These are phyloP conservation scores for Drosophila fungiperda DNA, from an alignment of 2,888 invertebrate genomes.

Conservation along the genomic window DNA sequence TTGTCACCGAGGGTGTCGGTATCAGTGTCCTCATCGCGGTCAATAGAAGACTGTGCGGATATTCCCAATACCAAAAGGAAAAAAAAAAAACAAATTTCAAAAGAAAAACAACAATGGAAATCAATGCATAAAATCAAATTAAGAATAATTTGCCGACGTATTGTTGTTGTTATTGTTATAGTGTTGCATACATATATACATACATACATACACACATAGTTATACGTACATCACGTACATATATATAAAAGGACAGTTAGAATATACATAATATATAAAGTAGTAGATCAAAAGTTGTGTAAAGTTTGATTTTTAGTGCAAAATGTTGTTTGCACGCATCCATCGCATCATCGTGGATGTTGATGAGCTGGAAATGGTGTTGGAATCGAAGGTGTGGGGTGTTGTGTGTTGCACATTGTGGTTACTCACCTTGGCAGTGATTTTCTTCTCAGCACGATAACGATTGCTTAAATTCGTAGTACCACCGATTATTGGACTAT, in stretches of 20 bases:
- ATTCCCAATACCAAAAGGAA: constrained; percentile 42
- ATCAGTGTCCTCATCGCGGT: constrained; percentile 68
- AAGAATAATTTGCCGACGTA: constrained; percentile 11
- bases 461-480: constrained; percentile 82
- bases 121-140: constrained; percentile 30
- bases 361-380: constrained; percentile 49
- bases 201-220: constrained; percentile 3
- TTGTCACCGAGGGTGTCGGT: constrained; percentile 66
- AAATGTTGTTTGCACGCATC: constrained; percentile 14
- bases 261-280: not conserved
- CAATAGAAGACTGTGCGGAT: constrained; percentile 65
- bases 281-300: not conserved
- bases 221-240: constrained; percentile 10
- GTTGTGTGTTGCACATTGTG: not conserved
- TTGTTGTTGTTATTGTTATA: constrained; percentile 5
- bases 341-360: constrained; percentile 17
- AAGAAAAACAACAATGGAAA: constrained; percentile 36
- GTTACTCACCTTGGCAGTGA: constrained; percentile 84
- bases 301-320: constrained; percentile 30
- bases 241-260: not conserved
- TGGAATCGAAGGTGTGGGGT: not conserved
- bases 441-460: constrained; percentile 85
- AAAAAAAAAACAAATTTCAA: constrained; percentile 24
- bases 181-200: constrained; percentile 22
- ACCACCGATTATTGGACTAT: constrained; percentile 72